Base-by-base conservation (phyloP, 2,888 invertebrate species). In the Copidosoma aretas region DNA sequence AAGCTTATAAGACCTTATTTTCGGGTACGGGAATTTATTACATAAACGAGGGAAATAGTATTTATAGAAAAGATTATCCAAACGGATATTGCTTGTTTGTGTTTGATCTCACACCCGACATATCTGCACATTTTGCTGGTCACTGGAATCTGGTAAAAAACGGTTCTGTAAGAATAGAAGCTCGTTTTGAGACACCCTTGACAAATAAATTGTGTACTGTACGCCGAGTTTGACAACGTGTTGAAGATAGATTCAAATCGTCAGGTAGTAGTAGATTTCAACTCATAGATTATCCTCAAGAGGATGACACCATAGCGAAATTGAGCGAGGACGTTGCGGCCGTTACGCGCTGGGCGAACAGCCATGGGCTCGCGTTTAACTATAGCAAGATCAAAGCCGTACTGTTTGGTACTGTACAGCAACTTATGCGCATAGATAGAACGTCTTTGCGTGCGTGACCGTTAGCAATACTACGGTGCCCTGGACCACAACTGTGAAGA, bases 161-260 rank as follows among this genome's bases (percentile, higher is more conserved):
- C 10, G 76, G 76, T 3, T 75, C 71, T 53, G 59, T 79, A 2
- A 64, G 77, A 21, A 65, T 79, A 8, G 75, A 79, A 64, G 64
- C 75, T 24, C 68, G 75, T 0, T 78, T 78, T 64, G 63, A 63
- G 14, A 25, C 68, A n/a, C 67, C 73, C 2, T 65, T 74, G 8
- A 10, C 56, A 0, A 62, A 43, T 79, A 2, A 75, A 75, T 60
- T 74, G 75, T 22, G 60, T 79, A 2, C 62, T 77, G 39, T 70
- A 78, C 60, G 75, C 76, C 0, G 79, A 80, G 67, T 78, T 73
- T 59, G 77, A 79, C 52, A 80, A 78, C 67, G 54, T 79, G 10
- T 61, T 80, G 17, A 76, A 79, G 67, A 77, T 78, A 10, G 76
- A 77, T 56, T 58, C 74, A 12, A 59, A 22, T 8, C 43, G 65